These are phyloP conservation scores for Meiosimyza decipiens DNA, from an alignment of 2,888 invertebrate genomes.

Conservation along the genomic window DNA sequence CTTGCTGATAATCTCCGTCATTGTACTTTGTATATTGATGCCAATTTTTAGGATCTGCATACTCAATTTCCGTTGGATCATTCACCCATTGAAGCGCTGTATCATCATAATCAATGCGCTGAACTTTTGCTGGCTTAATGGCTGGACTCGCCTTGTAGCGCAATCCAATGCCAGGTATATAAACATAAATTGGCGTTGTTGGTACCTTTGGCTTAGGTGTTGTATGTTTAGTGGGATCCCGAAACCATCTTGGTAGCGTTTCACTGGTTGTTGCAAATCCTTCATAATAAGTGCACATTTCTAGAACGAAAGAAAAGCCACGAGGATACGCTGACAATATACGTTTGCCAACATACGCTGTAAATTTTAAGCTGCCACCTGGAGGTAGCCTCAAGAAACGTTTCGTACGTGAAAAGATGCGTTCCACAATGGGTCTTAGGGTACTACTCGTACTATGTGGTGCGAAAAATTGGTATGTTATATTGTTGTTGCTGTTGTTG, in stretches of 20 bases:
- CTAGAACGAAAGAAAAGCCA: constrained; percentile 53
- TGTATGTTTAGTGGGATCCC: constrained; percentile 50
- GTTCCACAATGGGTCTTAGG: constrained; percentile 50
- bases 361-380: constrained; percentile 59
- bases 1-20: not conserved
- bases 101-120: constrained; percentile 50
- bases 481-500: too few species aligned
- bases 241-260: constrained; percentile 58
- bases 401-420: constrained; percentile 58
- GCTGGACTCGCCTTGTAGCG: constrained; percentile 56
- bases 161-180: constrained; percentile 58
- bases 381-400: constrained; percentile 60
- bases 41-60: constrained; percentile 50
- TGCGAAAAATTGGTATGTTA: too few species aligned
- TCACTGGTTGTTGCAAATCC: constrained; percentile 55
- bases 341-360: constrained; percentile 53
- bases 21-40: constrained; percentile 52
- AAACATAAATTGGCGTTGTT: constrained; percentile 52
- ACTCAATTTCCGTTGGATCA: constrained; percentile 12
- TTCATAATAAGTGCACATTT: constrained; percentile 59
- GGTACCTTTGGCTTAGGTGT: constrained; percentile 48
- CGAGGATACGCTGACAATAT: constrained; percentile 54
- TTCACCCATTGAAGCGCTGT: constrained; percentile 41
- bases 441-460: constrained; percentile 15
- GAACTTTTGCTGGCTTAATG: constrained; percentile 44